Percentiles rank a stretch among this genome's conserved stretches.
Evolutionary conservation across 2,888 invertebrate species (phyloP).

Genomic region (Luperina nickerlii): DNA sequence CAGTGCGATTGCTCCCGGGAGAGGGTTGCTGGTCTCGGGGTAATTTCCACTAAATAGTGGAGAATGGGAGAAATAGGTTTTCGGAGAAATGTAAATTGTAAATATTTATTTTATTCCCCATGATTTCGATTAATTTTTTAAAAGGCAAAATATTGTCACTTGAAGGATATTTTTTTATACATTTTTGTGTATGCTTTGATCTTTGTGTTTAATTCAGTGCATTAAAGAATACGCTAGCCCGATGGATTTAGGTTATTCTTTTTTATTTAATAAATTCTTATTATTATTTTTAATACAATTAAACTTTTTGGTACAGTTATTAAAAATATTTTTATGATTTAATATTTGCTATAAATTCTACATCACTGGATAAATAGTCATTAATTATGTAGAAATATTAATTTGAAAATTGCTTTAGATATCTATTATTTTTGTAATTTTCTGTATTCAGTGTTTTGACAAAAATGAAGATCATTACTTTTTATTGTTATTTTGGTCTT

Average conservation of each 20-base stretch:
- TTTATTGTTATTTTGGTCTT: background rate
- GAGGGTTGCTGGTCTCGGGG: slow-evolving; percentile 78
- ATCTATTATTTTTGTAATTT: background rate
- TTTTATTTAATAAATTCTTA: background rate
- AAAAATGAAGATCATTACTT: background rate
- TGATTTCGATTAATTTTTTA: no score
- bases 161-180: background rate
- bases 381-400: background rate
- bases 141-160: background rate
- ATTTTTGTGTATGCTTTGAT: no score
- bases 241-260: no score
- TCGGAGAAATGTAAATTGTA: background rate
- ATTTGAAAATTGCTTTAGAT: background rate
- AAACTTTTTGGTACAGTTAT: no score
- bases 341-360: background rate
- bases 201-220: no score
- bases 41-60: slow-evolving; percentile 61
- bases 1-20: slow-evolving; percentile 81
- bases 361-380: background rate
- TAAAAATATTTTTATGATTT: background rate
- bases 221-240: no score
- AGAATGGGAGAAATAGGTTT: slow-evolving; percentile 1
- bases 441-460: background rate
- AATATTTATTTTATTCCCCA: background rate
- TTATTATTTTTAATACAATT: no score